Percentiles rank a stretch among this genome's conserved stretches.
phyloP scores from a whole-genome alignment of 2,888 invertebrate genomes.

The Standfussiana lucernea region DNA sequence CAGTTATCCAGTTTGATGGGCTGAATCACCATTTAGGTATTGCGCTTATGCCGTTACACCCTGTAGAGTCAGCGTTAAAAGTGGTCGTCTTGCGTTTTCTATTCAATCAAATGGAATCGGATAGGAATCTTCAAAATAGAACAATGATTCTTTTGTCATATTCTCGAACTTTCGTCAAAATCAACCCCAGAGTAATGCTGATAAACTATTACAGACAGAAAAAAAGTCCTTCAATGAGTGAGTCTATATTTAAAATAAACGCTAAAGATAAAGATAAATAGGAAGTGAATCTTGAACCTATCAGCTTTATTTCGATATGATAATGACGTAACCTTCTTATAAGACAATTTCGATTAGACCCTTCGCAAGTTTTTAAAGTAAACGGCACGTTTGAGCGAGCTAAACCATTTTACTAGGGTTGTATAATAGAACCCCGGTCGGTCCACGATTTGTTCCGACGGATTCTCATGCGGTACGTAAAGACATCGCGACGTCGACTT shows the following conservation, averaged over 20 bases:
- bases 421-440: slow-evolving; percentile 58
- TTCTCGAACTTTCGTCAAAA: not conserved
- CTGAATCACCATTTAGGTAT: not conserved
- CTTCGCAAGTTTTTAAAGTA: slow-evolving; percentile 56
- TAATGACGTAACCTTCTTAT: slow-evolving; percentile 51
- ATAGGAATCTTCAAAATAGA: not conserved
- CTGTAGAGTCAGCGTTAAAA: not conserved
- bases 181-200: not conserved
- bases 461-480: slow-evolving; percentile 69
- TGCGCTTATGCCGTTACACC: not conserved
- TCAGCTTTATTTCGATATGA: slow-evolving; percentile 29
- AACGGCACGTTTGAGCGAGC: slow-evolving; percentile 52
- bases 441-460: slow-evolving; percentile 65
- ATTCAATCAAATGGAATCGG: not conserved
- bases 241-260: slow-evolving; percentile 5
- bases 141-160: not conserved
- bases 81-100: not conserved
- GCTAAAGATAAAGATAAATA: not conserved
- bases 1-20: not conserved
- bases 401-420: slow-evolving; percentile 63
- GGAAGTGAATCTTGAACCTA: slow-evolving; percentile 4
- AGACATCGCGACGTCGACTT: slow-evolving; percentile 71
- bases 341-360: slow-evolving; percentile 44
- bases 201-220: not conserved
- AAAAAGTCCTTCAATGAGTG: not conserved